A percentile compares a stretch with the other conserved stretches of the same genome.
These are phyloP conservation scores for Alethe castanea DNA, from an alignment of 2,113 vertebrate genomes.

Conservation along the genomic window DNA sequence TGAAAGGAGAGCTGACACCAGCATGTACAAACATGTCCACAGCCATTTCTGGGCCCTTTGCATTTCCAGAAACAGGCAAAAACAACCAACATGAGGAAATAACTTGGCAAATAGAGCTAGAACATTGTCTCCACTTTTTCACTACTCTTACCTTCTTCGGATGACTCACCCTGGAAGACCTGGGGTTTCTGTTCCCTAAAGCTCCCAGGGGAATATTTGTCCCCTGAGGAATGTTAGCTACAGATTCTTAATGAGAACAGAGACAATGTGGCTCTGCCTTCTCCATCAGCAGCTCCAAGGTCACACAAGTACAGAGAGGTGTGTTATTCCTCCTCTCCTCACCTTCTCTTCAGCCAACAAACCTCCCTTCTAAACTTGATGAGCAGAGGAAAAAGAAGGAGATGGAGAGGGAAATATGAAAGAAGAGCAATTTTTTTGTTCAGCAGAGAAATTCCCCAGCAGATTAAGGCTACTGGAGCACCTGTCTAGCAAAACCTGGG, in stretches of 20 bases:
- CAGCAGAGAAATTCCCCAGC: neutral
- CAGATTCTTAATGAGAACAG: neutral
- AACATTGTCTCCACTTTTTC: neutral
- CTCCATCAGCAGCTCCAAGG: neutral
- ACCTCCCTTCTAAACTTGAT: neutral
- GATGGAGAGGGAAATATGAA: neutral
- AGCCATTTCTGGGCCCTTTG: neutral
- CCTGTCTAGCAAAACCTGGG: neutral
- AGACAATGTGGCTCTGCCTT: neutral
- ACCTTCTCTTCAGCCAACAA: neutral
- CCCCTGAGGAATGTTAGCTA: neutral
- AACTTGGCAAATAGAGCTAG: neutral
- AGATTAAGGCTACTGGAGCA: neutral
- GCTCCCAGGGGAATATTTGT: neutral
- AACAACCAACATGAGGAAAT: neutral
- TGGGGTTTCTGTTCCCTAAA: neutral
- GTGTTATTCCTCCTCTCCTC: neutral
- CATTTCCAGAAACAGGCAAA: neutral
- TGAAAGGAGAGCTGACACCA: constrained; percentile 4
- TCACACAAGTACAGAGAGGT: neutral
- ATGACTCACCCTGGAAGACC: neutral
- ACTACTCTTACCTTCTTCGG: rapidly evolving
- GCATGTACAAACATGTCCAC: neutral
- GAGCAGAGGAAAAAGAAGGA: neutral
- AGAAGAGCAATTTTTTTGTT: neutral